Evolutionary conservation across 2,797 vertebrate species (phyloP).

Genomic region (Peromyscus melanophrys): DNA sequence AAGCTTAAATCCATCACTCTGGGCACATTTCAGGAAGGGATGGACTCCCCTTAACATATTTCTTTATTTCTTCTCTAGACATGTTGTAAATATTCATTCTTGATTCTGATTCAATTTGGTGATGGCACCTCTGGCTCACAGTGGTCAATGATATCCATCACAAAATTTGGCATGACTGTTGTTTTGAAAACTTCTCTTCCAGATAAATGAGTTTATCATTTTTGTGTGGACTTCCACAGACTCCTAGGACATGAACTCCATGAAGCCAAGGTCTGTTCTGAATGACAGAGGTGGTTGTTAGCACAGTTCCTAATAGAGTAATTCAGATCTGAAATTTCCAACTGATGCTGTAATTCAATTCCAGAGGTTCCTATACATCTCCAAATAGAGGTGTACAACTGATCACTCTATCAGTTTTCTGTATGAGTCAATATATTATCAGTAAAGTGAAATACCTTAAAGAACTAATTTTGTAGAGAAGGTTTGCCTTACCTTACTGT

Average conservation of each 20-base stretch:
- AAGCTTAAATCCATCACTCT: neutral
- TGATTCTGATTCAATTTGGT: neutral
- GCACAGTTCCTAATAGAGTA: neutral
- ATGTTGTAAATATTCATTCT: neutral
- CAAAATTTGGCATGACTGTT: neutral
- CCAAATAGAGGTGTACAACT: neutral
- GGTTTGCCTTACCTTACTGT: neutral
- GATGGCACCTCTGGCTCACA: neutral
- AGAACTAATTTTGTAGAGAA: neutral
- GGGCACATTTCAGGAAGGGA: neutral
- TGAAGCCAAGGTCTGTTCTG: neutral
- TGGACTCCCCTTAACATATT: neutral
- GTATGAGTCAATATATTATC: neutral
- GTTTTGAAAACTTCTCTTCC: neutral
- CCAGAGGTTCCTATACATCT: neutral
- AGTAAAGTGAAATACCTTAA: neutral
- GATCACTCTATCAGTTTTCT: neutral
- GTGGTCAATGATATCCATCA: neutral
- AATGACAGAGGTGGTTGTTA: neutral
- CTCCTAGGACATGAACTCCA: neutral
- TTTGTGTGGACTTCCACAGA: neutral
- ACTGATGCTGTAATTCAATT: neutral
- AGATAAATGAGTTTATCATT: neutral
- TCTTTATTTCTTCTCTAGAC: neutral
- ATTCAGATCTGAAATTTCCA: neutral